phyloP scores from a whole-genome alignment of 1,140 invertebrate genomes.

The Drosophila teissieri region DNA sequence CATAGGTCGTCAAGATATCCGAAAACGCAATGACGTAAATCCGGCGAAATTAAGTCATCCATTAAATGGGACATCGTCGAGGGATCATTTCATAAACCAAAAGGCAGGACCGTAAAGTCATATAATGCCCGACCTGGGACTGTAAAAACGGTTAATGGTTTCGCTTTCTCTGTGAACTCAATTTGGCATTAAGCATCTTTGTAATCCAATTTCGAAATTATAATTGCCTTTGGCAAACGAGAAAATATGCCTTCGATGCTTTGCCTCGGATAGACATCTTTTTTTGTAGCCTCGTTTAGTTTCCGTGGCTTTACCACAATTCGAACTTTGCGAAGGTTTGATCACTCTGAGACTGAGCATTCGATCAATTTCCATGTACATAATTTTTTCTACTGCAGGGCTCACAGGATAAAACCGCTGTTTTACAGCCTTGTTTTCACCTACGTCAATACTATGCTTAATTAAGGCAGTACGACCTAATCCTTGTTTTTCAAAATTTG shows the following conservation, averaged over 20 bases:
- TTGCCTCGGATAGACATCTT: not conserved
- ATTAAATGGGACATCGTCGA: not conserved
- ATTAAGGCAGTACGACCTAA: not conserved
- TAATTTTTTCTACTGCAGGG: not conserved
- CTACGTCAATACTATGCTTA: slow-evolving; percentile 1
- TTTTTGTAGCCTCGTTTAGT: not conserved
- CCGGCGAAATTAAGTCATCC: not conserved
- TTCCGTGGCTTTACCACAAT: too few relatives aligned
- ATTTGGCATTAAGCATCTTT: not conserved
- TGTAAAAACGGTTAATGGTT: not conserved
- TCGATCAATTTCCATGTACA: slow-evolving; percentile 1
- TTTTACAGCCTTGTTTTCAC: not conserved
- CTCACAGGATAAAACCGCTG: not conserved
- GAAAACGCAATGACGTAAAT: not conserved
- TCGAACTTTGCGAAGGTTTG: not conserved
- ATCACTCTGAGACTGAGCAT: not conserved
- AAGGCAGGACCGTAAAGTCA: not conserved
- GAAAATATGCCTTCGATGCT: not conserved
- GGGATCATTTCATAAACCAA: not conserved
- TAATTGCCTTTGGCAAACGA: not conserved
- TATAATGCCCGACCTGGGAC: not conserved
- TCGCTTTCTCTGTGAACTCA: not conserved
- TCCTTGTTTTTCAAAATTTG: not conserved
- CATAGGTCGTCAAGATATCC: not conserved
- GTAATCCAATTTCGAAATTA: not conserved